Evolutionary conservation across 2,797 vertebrate species (phyloP).

Genomic region (Clangula hyemalis): DNA sequence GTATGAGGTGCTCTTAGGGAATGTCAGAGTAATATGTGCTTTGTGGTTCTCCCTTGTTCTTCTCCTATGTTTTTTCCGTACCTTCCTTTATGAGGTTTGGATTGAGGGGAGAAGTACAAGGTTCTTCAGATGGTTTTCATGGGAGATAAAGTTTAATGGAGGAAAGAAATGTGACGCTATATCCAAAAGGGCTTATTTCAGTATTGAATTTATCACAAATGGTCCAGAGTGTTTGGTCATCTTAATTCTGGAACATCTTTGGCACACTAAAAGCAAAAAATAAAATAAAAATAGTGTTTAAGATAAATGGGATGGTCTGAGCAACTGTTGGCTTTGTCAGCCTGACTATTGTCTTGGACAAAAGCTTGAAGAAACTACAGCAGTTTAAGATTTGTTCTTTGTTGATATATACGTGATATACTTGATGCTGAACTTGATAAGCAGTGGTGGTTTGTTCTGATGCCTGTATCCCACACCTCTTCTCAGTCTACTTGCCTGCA

Average conservation of each 20-base stretch:
- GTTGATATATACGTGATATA: not conserved
- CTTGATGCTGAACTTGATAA: not conserved
- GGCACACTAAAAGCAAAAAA: not conserved
- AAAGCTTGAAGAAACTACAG: not conserved
- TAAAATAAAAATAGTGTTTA: not conserved
- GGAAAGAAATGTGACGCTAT: not conserved
- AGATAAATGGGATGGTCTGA: not conserved
- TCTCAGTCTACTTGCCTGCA: not conserved
- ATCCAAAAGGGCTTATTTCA: not conserved
- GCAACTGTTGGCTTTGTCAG: not conserved
- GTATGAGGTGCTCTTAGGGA: not conserved
- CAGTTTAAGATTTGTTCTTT: not conserved
- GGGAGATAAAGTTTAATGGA: not conserved
- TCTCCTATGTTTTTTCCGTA: rapidly evolving
- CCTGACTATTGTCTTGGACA: not conserved
- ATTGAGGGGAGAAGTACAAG: not conserved
- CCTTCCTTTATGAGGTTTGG: not conserved
- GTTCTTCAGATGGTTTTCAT: not conserved
- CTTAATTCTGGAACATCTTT: not conserved
- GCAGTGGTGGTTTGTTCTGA: not conserved
- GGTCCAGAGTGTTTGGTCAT: not conserved
- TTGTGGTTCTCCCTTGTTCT: not conserved
- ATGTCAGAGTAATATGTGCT: not conserved
- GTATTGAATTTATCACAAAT: not conserved
- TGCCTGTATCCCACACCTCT: not conserved